Evolutionary conservation across 2,797 vertebrate genomes (phyloP), one percentile per base, ranked within the genome.

Genomic region (Pangasius krempfi): DNA sequence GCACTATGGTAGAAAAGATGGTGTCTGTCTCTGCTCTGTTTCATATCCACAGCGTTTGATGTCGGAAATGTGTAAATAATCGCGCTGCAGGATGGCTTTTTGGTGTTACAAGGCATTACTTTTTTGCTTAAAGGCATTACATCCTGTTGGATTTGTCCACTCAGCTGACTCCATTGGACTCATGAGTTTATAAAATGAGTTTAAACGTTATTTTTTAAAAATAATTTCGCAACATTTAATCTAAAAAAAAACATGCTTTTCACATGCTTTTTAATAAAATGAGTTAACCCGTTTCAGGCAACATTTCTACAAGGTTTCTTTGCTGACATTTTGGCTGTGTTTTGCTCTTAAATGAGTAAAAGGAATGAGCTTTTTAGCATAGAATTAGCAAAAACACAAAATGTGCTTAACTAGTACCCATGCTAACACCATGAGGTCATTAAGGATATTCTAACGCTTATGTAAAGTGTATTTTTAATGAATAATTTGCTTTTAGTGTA

Each of bases 51-150:
- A 12, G 54, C 22, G 84, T 75, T 75, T 86, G 52, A 86, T 60
- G 84, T 75, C 8, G 4, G 84, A 86, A 86, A 86, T 60, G 70
- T 60, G 54, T 75, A 75, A 86, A 80, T 87, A 70, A 81, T 87
- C 37, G 25, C 7, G 13, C 8, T 81, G 52, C 40, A 54, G 37
- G n/a, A 89, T 33, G 33, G 1, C 30, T 37, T 37, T n/a, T 58
- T 44, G 60, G 52, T 27, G 52, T 73, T 82, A 44, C 40, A 37
- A 10, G 50, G 78, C 52, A 5, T 56, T 76, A n/a, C 25, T 6
- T 52, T 50, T n/a, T 2, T 14, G 9, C 47, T 79, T 79, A 27
- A 56, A 85, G 30, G 16, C 30, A 56, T 85, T 60, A 60, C 30
- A 79, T n/a, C 16, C 25, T 70, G 75, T 40, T 22, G 16, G 20